Conservation (phyloP, 2,888 invertebrate genomes). For the Bembecia ichneumoniformis region DNA sequence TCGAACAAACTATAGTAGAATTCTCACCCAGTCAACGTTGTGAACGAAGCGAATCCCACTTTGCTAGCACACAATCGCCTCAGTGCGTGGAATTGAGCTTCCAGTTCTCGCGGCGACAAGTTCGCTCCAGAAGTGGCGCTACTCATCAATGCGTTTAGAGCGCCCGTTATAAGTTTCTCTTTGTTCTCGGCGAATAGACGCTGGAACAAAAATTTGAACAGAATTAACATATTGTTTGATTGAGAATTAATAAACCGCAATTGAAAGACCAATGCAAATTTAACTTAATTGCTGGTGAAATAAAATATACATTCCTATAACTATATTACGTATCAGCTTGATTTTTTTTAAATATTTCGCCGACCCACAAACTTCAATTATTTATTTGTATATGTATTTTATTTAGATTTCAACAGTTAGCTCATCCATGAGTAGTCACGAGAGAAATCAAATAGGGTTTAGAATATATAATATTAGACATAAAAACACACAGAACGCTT, state of each 20-base stretch:
- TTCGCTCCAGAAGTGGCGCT: constrained; percentile 44
- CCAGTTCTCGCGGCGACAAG: constrained; percentile 81
- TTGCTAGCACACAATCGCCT: constrained; percentile 95
- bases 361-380: too few relatives aligned
- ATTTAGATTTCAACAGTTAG: too few relatives aligned
- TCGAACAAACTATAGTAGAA: not conserved
- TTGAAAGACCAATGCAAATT: constrained; percentile 4
- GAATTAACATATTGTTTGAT: constrained; percentile 16
- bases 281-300: too few relatives aligned
- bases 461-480: too few relatives aligned
- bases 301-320: too few relatives aligned
- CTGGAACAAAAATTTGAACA: constrained; percentile 53
- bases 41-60: constrained; percentile 97
- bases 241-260: constrained; percentile 3
- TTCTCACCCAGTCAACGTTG: constrained; percentile 84
- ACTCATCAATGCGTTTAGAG: constrained; percentile 82
- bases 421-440: too few relatives aligned
- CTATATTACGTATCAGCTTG: too few relatives aligned
- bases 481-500: too few relatives aligned
- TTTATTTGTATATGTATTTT: too few relatives aligned
- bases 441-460: too few relatives aligned
- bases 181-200: constrained; percentile 98
- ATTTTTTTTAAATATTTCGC: too few relatives aligned
- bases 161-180: constrained; percentile 93
- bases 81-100: constrained; percentile 96